Evolutionary conservation across 2,113 vertebrate species (phyloP).

Genomic region (Cheirogaleus medius): DNA sequence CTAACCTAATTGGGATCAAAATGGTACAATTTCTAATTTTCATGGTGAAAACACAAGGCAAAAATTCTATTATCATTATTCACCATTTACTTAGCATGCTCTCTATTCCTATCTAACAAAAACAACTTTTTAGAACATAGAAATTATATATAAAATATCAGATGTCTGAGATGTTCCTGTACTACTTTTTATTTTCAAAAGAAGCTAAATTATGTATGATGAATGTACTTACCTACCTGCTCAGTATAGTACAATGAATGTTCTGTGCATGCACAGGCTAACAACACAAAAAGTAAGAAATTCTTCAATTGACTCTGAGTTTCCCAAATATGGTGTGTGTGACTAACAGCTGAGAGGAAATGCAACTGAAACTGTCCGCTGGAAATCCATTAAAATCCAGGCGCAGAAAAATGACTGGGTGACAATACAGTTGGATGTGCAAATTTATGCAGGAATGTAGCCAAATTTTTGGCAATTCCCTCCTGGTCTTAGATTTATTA

Average conservation of each 20-base stretch:
- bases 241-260: neutral
- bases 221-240: neutral
- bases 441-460: slow-evolving; percentile 40
- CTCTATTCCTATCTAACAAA: neutral
- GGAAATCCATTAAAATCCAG: slow-evolving; percentile 28
- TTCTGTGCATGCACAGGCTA: neutral
- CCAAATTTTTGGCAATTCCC: slow-evolving; percentile 11
- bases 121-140: neutral
- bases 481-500: neutral
- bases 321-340: slow-evolving; percentile 26
- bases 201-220: neutral
- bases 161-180: neutral
- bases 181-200: neutral
- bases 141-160: neutral
- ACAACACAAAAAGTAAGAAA: neutral
- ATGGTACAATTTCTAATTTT: neutral
- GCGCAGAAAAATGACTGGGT: neutral
- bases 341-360: slow-evolving; percentile 61
- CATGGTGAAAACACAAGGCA: neutral
- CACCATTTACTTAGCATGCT: neutral
- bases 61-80: neutral
- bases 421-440: neutral
- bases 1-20: slow-evolving; percentile 1
- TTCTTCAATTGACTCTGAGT: slow-evolving; percentile 18
- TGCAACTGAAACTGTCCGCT: slow-evolving; percentile 20